These are phyloP conservation scores for Hippoglossus hippoglossus DNA, from an alignment of 2,797 vertebrate species.

Conservation along the genomic window DNA sequence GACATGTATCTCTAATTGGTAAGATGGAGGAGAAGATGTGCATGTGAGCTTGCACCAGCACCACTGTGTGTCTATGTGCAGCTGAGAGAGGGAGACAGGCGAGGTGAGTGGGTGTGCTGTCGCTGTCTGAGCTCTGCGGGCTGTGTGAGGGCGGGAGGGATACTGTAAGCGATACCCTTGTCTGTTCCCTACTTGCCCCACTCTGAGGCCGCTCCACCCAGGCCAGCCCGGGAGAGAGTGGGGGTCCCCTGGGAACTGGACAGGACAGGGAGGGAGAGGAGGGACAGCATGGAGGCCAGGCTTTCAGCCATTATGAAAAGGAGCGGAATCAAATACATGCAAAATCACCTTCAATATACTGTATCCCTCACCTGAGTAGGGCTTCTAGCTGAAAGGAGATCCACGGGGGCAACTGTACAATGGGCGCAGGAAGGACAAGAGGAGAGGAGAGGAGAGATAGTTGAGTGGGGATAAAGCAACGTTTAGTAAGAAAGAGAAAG, in stretches of 20 bases:
- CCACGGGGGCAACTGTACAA: constrained; percentile 83
- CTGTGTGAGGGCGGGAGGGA: constrained; percentile 60
- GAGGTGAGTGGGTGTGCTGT: constrained; percentile 55
- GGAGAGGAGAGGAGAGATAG: constrained; percentile 23
- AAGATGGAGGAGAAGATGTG: constrained; percentile 61
- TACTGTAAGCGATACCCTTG: constrained; percentile 89
- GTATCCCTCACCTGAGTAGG: constrained; percentile 86
- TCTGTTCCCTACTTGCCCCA: constrained; percentile 86
- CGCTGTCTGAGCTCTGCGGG: constrained; percentile 68
- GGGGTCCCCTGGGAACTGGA: constrained; percentile 87
- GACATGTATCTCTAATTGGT: constrained; percentile 77
- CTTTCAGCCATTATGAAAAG: constrained; percentile 88
- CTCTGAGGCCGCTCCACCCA: constrained; percentile 87
- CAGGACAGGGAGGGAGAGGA: constrained; percentile 68
- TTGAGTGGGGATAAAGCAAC: not conserved
- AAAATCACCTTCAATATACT: constrained; percentile 87
- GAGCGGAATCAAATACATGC: constrained; percentile 85
- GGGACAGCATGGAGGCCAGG: constrained; percentile 75
- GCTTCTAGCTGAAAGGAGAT: constrained; percentile 86
- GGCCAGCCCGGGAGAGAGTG: constrained; percentile 85
- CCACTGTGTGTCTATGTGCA: constrained; percentile 50
- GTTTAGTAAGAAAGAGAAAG: not conserved
- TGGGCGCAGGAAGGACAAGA: constrained; percentile 71
- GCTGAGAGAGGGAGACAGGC: constrained; percentile 41
- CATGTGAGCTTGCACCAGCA: constrained; percentile 29